These are phyloP conservation scores for Corythornis leucogaster DNA, from an alignment of 2,797 vertebrate species.

Conservation along the genomic window DNA sequence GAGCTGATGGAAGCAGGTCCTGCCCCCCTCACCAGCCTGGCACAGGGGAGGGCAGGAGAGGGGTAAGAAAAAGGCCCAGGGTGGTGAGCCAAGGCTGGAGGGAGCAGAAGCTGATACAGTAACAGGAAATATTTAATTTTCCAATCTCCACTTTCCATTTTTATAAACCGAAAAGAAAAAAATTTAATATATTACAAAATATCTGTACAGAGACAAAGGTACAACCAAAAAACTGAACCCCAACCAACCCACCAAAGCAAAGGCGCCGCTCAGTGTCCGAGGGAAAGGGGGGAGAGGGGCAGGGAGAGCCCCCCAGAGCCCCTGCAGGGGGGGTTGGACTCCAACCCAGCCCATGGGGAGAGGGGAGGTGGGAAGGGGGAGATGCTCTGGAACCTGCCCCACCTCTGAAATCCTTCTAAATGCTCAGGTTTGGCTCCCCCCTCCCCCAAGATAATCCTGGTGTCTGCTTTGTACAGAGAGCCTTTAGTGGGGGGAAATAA, in stretches of 20 bases:
- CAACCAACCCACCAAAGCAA: no score
- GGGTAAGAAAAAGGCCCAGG: neutral
- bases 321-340: neutral
- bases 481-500: neutral
- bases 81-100: neutral
- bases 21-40: fast-evolving
- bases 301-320: slow-evolving; percentile 19
- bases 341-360: neutral
- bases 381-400: neutral
- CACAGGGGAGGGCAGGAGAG: neutral
- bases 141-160: slow-evolving; percentile 87
- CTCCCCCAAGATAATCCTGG: neutral
- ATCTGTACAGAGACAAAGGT: slow-evolving; percentile 88
- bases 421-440: fast-evolving
- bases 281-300: slow-evolving; percentile 51
- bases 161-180: slow-evolving; percentile 89
- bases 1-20: neutral
- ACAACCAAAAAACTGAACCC: slow-evolving; percentile 52
- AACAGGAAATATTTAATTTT: slow-evolving; percentile 83
- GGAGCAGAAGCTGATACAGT: slow-evolving; percentile 71
- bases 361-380: neutral
- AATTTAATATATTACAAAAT: slow-evolving; percentile 89
- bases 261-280: slow-evolving; percentile 61
- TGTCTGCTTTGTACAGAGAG: slow-evolving; percentile 33
- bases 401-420: neutral